Conservation (phyloP, 2,113 vertebrate genomes). For the Dromiciops gliroides region DNA sequence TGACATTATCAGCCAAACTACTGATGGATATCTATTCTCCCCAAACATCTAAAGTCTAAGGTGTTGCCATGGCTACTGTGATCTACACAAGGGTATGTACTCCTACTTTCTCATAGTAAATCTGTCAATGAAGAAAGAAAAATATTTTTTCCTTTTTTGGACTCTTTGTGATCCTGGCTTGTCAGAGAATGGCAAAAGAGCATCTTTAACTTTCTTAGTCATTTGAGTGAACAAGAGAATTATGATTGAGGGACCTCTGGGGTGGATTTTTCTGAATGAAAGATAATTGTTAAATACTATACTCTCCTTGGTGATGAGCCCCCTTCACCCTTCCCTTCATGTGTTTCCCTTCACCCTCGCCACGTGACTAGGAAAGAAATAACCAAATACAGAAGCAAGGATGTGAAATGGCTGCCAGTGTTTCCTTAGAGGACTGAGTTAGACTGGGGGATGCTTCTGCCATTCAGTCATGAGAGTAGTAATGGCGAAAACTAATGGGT, state of each 20-base stretch:
- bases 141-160: background rate
- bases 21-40: slow-evolving; percentile 11
- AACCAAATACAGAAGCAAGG: background rate
- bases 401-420: background rate
- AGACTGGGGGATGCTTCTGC: background rate
- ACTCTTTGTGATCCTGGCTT: slow-evolving; percentile 25
- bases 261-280: slow-evolving; percentile 29
- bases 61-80: background rate
- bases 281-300: background rate
- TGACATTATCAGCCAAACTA: slow-evolving; percentile 19
- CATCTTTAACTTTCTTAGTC: slow-evolving; percentile 18
- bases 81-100: background rate
- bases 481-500: background rate
- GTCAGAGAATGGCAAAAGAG: slow-evolving; percentile 8
- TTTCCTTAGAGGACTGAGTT: background rate
- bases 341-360: background rate
- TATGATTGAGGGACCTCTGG: background rate
- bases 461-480: background rate
- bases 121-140: slow-evolving; percentile 31
- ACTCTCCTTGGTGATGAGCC: background rate
- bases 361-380: background rate
- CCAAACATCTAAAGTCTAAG: slow-evolving; percentile 50
- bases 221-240: slow-evolving; percentile 26
- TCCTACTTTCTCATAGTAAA: background rate
- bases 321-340: background rate